These are phyloP conservation scores for Gadopsis marmoratus DNA, from an alignment of 2,797 vertebrate species.

Conservation along the genomic window DNA sequence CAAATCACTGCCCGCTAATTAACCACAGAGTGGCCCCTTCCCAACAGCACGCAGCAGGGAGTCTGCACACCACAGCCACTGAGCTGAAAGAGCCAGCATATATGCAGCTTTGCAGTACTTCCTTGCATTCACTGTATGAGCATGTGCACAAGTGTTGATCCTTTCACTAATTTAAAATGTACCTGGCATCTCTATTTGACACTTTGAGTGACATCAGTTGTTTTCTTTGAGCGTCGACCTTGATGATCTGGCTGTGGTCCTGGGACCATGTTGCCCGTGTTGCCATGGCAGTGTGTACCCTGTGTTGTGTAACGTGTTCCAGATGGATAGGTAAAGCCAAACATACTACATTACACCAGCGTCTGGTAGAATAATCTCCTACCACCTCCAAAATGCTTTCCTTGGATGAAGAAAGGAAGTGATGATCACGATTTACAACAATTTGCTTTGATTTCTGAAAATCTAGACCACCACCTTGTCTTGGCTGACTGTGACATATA, in stretches of 20 bases:
- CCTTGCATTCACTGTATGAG: conserved; percentile 8
- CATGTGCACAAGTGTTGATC: conserved; percentile 19
- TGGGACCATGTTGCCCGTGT: conserved; percentile 60
- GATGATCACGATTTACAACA: conserved; percentile 82
- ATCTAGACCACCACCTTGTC: conserved; percentile 79
- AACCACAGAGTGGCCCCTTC: conserved; percentile 75
- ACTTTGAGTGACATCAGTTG: conserved; percentile 63
- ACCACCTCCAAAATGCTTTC: conserved; percentile 80
- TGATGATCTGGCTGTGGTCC: conserved; percentile 41
- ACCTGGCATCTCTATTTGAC: conserved; percentile 33
- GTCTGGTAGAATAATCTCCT: conserved; percentile 77
- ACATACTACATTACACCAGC: conserved; percentile 70
- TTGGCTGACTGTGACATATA: conserved; percentile 75
- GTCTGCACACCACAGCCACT: conserved; percentile 39
- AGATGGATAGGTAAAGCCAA: conserved; percentile 82
- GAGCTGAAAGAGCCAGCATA: conserved; percentile 23
- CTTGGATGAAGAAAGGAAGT: conserved; percentile 79
- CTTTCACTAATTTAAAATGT: conserved; percentile 22
- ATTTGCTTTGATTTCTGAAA: conserved; percentile 82
- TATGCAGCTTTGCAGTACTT: conserved; percentile 10
- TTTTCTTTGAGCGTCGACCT: conserved; percentile 64
- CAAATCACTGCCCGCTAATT: conserved; percentile 80
- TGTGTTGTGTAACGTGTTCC: conserved; percentile 76
- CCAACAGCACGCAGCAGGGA: conserved; percentile 69
- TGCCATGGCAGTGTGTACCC: conserved; percentile 72